Base-by-base conservation (phyloP, 2,797 vertebrate genomes). In the Cygnus olor region DNA sequence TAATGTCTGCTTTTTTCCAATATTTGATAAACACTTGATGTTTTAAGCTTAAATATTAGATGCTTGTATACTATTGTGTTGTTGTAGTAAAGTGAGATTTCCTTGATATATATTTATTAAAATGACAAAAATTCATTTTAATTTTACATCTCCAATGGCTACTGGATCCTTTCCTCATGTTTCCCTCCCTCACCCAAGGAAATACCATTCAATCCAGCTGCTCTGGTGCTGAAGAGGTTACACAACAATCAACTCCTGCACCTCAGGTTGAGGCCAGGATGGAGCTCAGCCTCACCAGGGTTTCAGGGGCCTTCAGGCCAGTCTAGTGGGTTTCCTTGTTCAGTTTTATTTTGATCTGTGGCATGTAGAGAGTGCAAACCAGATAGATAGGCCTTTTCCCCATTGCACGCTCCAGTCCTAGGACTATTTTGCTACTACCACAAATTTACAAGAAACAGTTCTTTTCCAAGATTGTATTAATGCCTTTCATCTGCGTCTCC, bases 81-180 rank as follows among this genome's bases (percentile, higher is more conserved):
- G 96, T 95, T 98, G 97, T 98, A 98, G 98, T 98, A 98, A 98
- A 98, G 98, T 98, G 97, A 97, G 85, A 97, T 98, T 98, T 98
- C 80, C 97, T 98, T 97, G 97, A 97, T 97, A 98, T 97, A 98
- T 98, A 98, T 98, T 98, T 98, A 98, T 98, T 98, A 98, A 98
- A 98, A 98, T 94, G 93, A 97, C 96, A 65, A 96, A 97, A 98
- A 97, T 94, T 97, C 96, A 95, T 96, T 97, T 93, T 94, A 96
- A 82, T 97, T 96, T 98, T 95, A 96, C 78, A 96, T 89, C 70
- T 95, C 96, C 64, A 79, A 47, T 96, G 94, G 57, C 91, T 94
- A 10, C 71, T 83, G 88, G 87, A 74, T 93, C 69, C 82, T 85
- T 92, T 85, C 70, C 93, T 66, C 38, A 1, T 51, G 47, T 91